Conservation (phyloP, 2,113 vertebrate genomes). For the Strigops habroptila region DNA sequence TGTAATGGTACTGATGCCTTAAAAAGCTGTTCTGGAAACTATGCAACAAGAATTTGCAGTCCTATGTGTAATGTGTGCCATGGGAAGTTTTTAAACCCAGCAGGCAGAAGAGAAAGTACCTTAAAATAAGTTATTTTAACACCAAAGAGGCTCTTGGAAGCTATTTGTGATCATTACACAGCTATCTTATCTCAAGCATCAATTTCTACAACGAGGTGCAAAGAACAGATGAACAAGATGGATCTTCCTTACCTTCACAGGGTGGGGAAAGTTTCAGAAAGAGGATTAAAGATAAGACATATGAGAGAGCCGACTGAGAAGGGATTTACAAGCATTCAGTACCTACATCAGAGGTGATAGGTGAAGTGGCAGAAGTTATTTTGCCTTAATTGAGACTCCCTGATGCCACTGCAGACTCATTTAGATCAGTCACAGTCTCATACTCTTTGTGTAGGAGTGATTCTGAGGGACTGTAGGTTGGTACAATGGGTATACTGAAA, state of each 20-base stretch:
- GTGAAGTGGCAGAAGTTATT: neutral
- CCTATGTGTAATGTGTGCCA: neutral
- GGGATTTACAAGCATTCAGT: neutral
- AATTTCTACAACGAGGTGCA: slow-evolving; percentile 54
- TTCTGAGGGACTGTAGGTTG: neutral
- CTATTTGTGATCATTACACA: slow-evolving; percentile 54
- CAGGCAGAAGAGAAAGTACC: neutral
- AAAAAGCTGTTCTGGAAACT: neutral
- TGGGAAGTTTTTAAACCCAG: neutral
- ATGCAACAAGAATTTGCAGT: neutral
- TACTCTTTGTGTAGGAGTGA: neutral
- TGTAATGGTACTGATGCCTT: neutral
- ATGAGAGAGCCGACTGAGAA: neutral
- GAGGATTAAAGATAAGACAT: neutral
- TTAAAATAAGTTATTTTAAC: slow-evolving; percentile 20
- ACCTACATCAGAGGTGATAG: neutral
- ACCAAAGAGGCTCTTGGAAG: neutral
- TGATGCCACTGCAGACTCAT: neutral
- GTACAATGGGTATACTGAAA: neutral
- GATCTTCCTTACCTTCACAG: slow-evolving; percentile 62
- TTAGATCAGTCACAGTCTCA: neutral
- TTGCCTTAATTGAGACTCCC: neutral
- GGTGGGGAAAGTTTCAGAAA: neutral
- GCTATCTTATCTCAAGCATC: slow-evolving; percentile 53
- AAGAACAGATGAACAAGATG: slow-evolving; percentile 46